Conservation (phyloP, 2,797 vertebrate species). For the Melanotaenia maccullochi region DNA sequence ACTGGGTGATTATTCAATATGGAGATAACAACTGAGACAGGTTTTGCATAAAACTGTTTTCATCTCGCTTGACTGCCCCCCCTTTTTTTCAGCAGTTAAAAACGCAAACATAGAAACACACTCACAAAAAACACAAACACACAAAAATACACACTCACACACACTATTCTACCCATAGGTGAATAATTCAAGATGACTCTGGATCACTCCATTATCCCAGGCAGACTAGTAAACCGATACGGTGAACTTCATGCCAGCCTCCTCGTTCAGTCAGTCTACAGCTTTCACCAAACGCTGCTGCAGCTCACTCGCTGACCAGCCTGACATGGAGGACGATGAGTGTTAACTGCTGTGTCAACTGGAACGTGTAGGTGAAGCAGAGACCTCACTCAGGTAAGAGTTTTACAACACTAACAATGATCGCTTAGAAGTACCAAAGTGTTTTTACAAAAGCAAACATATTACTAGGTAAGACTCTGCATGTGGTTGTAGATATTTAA, state of each 20-base stretch:
- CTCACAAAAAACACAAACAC: slow-evolving; percentile 4
- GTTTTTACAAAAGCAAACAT: not conserved
- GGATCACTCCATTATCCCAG: slow-evolving; percentile 89
- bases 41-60: too few species aligned
- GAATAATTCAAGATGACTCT: slow-evolving; percentile 92
- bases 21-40: too few species aligned
- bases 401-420: slow-evolving; percentile 12
- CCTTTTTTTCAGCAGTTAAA: not conserved
- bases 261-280: slow-evolving; percentile 24
- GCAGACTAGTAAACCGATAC: slow-evolving; percentile 90
- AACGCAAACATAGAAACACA: slow-evolving; percentile 7
- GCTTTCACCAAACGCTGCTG: slow-evolving; percentile 36
- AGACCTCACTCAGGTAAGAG: slow-evolving; percentile 58
- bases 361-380: slow-evolving; percentile 42
- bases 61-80: too few species aligned
- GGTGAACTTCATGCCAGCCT: slow-evolving; percentile 43
- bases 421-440: slow-evolving; percentile 2
- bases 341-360: slow-evolving; percentile 39
- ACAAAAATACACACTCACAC: slow-evolving; percentile 25
- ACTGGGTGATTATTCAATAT: too few species aligned
- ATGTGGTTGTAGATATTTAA: not conserved
- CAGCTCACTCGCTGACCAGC: slow-evolving; percentile 29
- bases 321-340: slow-evolving; percentile 20
- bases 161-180: slow-evolving; percentile 80
- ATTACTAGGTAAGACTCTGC: not conserved